These are phyloP conservation scores for Xanthia icteritia DNA, from an alignment of 2,888 invertebrate genomes.

Conservation along the genomic window DNA sequence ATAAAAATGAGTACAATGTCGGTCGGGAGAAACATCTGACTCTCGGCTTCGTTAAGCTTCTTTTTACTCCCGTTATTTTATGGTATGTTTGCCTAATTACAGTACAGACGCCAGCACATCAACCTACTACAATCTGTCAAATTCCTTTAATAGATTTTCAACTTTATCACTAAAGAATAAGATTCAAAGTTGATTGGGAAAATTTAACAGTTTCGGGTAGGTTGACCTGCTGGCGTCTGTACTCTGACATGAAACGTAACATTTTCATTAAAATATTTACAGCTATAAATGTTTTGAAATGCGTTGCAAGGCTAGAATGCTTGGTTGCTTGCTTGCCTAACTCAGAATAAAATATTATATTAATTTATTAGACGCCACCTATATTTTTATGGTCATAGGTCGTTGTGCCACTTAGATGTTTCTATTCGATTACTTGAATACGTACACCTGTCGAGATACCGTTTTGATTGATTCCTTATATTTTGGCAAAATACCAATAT, in stretches of 20 bases:
- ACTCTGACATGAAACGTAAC: conserved; percentile 26
- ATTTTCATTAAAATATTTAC: conserved; percentile 57
- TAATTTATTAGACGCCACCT: conserved; percentile 43
- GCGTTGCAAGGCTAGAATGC: conserved; percentile 67
- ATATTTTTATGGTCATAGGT: conserved; percentile 56
- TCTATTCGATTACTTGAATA: conserved; percentile 25
- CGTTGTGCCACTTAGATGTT: conserved; percentile 44
- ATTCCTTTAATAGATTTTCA: no score
- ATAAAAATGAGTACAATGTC: no score
- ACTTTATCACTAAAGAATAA: no score
- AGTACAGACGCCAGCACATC: no score
- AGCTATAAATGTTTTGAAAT: conserved; percentile 61
- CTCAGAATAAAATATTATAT: conserved; percentile 46
- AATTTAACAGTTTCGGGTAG: no score
- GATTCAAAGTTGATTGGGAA: no score
- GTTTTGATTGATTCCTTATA: conserved; percentile 42
- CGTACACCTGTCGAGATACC: conserved; percentile 46
- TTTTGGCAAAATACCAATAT: conserved; percentile 15
- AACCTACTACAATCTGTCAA: no score
- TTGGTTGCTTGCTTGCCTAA: conserved; percentile 70
- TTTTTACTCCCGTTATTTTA: neutral
- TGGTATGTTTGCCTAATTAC: conserved; percentile 19
- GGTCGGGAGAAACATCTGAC: no score
- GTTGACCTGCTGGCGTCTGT: no score
- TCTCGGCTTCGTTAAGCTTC: no score